Conservation (phyloP, 2,888 invertebrate species). For the Atethmia centrago region DNA sequence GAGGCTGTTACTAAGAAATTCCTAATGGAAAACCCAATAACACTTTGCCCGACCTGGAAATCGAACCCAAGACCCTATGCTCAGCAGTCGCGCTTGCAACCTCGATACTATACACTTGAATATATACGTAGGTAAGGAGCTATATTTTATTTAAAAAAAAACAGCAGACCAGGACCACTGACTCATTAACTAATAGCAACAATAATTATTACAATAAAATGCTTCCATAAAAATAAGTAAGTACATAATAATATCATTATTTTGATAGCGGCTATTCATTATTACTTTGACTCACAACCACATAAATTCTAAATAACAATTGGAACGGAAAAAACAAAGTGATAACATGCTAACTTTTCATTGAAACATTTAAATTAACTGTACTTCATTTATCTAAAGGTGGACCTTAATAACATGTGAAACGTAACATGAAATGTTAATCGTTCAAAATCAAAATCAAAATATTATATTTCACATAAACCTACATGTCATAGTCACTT, state of each 20-base stretch:
- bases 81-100: too few species aligned
- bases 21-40: too few species aligned
- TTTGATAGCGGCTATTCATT: conserved; percentile 14
- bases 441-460: too few species aligned
- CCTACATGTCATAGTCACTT: too few species aligned
- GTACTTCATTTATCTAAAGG: conserved; percentile 3
- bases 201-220: conserved; percentile 5
- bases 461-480: too few species aligned
- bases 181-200: conserved; percentile 25
- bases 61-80: too few species aligned
- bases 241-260: conserved; percentile 1
- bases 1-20: too few species aligned
- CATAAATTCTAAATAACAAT: conserved; percentile 16
- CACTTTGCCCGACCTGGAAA: too few species aligned
- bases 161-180: not conserved
- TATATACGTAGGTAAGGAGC: too few species aligned
- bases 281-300: conserved; percentile 20
- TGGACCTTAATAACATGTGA: not conserved
- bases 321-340: conserved; percentile 50
- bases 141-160: not conserved
- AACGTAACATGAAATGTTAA: too few species aligned
- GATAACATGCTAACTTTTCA: conserved; percentile 32
- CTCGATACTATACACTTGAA: too few species aligned
- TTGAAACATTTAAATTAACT: conserved; percentile 27
- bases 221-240: conserved; percentile 36